Base-by-base conservation (phyloP, 2,888 invertebrate species). In the Ferrisia virgata region DNA sequence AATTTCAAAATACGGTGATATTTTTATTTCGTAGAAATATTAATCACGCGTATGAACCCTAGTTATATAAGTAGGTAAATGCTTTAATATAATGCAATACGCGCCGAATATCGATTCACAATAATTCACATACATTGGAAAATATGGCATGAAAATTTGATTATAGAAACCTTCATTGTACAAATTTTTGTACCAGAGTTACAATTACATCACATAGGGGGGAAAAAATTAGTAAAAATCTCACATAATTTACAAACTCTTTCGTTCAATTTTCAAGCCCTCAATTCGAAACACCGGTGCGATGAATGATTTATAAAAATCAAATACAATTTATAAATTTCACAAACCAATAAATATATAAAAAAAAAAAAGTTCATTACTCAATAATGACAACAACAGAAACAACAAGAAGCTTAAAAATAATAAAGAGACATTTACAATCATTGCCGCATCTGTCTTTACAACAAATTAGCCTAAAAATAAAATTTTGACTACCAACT, bases 1-100 rank as follows among this genome's bases (percentile, higher is more conserved):
- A 39, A 25, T 78, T n/a, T 31, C 18, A 72, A 33, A 72, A 78
- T 6, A 31, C 36, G 4, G n/a, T 86, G 64, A 64, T 64, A 64
- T 15, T 64, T 64, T 28, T 15, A 11, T 25, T 13, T 64, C 64
- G 28, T 64, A 64, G 28, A 28, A 31, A n/a, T n/a, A n/a, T n/a
- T 39, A 39, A 39, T 39, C 5, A 39, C 5, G 11, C 11, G 39
- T 64, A 28, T 2, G 25, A 28, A 1, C 53, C 22, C 5, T 53
- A 36, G 36, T 4, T 36, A 2, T 22, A 53, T 22, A 53, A 53
- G 22, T 53, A 22, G 53, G 64, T 64, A 64, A 64, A 64, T 64
- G 64, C 64, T 64, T 64, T 64, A 28, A 28, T 64, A 64, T 28
- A 64, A 64, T 31, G 64, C 64, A 64, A 31, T 6, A 13, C 25